These are phyloP conservation scores for Pardosa pseudoannulata DNA, from an alignment of 2,888 invertebrate genomes.

Conservation along the genomic window DNA sequence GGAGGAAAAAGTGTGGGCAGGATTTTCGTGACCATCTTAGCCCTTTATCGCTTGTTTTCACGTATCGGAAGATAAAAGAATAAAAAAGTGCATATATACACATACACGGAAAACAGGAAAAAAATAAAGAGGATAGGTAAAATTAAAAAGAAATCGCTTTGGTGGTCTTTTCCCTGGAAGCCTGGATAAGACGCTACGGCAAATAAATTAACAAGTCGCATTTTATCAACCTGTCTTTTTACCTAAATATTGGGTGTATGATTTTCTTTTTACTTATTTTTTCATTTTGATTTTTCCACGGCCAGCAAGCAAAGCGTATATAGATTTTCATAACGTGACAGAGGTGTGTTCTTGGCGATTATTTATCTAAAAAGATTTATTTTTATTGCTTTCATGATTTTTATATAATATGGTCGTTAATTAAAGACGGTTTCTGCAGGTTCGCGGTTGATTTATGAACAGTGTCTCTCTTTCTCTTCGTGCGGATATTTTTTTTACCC, in stretches of 20 bases:
- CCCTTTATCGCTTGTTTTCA: not conserved
- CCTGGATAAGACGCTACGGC: not conserved
- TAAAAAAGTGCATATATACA: too few species aligned
- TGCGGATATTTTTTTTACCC: too few species aligned
- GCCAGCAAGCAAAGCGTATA: not conserved
- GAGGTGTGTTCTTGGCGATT: not conserved
- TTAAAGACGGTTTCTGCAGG: not conserved
- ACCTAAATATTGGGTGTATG: not conserved
- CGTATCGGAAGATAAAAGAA: not conserved
- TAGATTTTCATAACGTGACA: not conserved
- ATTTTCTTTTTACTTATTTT: too few species aligned
- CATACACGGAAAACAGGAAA: not conserved
- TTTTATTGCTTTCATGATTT: not conserved
- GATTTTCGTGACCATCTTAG: not conserved
- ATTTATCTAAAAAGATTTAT: not conserved
- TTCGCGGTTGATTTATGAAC: not conserved
- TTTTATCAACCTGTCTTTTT: not conserved
- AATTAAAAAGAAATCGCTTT: not conserved
- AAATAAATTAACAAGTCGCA: not conserved
- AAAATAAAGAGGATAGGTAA: not conserved
- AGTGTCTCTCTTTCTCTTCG: too few species aligned
- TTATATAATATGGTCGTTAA: not conserved
- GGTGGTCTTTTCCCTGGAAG: not conserved
- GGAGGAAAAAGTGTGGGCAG: constrained; percentile 3
- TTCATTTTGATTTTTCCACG: not conserved